Conservation (phyloP, 2,797 vertebrate genomes). For the Apogon hyalosoma region DNA sequence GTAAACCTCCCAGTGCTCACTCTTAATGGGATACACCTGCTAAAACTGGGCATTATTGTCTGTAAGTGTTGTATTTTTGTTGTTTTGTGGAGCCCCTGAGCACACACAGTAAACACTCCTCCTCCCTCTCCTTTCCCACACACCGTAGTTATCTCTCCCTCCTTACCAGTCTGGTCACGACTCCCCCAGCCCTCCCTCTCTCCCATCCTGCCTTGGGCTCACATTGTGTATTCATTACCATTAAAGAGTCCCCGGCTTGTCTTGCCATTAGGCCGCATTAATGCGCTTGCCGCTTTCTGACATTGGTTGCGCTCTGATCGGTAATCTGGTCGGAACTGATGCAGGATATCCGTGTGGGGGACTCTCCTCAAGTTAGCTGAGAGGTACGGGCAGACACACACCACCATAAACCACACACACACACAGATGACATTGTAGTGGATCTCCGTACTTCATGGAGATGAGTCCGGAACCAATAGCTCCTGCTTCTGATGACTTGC, state of each 20-base stretch:
- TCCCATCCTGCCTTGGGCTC: slow-evolving; percentile 70
- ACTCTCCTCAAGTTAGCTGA: slow-evolving; percentile 36
- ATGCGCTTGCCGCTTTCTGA: slow-evolving; percentile 71
- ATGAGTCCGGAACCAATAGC: slow-evolving; percentile 43
- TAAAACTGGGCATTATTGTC: no score
- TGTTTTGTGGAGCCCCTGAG: not conserved
- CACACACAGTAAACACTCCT: slow-evolving; percentile 26
- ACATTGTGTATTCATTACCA: slow-evolving; percentile 83
- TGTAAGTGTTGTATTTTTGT: not conserved
- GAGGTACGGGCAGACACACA: slow-evolving; percentile 25
- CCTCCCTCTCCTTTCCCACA: slow-evolving; percentile 28
- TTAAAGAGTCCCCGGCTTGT: slow-evolving; percentile 80
- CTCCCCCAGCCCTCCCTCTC: slow-evolving; percentile 33
- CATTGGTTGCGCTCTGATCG: slow-evolving; percentile 75
- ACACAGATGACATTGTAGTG: slow-evolving; percentile 23
- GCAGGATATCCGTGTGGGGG: slow-evolving; percentile 70
- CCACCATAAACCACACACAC: not conserved
- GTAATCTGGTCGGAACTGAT: slow-evolving; percentile 77
- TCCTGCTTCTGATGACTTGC: slow-evolving; percentile 39
- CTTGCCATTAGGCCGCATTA: slow-evolving; percentile 79
- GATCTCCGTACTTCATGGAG: slow-evolving; percentile 10
- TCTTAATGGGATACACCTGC: no score
- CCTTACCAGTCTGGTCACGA: slow-evolving; percentile 72
- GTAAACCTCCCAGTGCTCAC: not conserved
- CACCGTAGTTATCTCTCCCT: slow-evolving; percentile 38